Evolutionary conservation across 2,888 invertebrate genomes (phyloP), one percentile per base, ranked within the genome.

Genomic region (Plagiodera versicolora): DNA sequence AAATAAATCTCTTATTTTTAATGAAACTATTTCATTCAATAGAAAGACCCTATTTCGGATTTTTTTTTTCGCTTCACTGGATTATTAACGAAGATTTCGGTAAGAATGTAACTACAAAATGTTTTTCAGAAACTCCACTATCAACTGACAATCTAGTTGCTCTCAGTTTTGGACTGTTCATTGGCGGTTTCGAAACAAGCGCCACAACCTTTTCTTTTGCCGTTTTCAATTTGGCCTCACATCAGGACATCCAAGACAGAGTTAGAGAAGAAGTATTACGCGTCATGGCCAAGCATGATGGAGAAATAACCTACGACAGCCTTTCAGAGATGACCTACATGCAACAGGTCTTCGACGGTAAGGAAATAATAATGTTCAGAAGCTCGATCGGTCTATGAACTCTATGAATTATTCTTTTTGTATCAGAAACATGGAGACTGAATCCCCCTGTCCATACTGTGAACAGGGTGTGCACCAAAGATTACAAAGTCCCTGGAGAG

Each of bases 391-490:
- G n/a, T n/a, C n/a, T 49, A 28, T 16, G 20, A 58, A 52, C 18
- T 14, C n/a, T 54, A 24, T 24, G 6, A 17, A 20, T 55, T 47
- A 45, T 32, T 35, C 16, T 46, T 44, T 35, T 48, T n/a, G 44
- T 73, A 70, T 59, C 69, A 77, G 81, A 81, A 71, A 76, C 79
- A 0, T 67, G 80, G 18, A 68, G 81, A 18, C 68, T 75, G 45
- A 75, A 77, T 59, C 77, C 81, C 9, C 75, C 78, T 2, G 67
- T 72, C 1, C 60, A 70, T 6, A 50, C 69, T 2, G 16, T 74
- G 9, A 58, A 63, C 20, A 61, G 76, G 24, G 35, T 63, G 24
- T 70, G 72, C 57, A 69, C 61, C 39, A 68, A 71, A 55, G 55
- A 58, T 1, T 80, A 76, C 65, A 62, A 62, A 28, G 52, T 80